A percentile compares a stretch with the other conserved stretches of the same genome.
phyloP scores from a whole-genome alignment of 53 echinoderm and acorn worm species.

The Henricia sp. region DNA sequence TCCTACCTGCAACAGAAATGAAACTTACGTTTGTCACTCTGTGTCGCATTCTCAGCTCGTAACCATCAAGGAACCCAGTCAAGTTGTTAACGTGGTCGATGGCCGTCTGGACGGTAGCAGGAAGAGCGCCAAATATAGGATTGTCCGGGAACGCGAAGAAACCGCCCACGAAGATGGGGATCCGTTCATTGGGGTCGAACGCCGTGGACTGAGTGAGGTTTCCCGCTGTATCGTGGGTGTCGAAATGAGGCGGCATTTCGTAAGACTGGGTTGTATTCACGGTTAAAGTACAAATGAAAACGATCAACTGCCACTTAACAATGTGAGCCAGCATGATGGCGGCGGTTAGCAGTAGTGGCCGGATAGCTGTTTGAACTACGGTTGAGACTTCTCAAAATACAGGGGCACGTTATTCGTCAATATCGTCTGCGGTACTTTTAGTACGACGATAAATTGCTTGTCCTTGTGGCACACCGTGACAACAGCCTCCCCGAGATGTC shows the following conservation, averaged over 20 bases:
- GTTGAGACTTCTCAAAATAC: too few relatives aligned
- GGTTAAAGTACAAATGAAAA: too few relatives aligned
- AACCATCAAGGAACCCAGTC: constrained; percentile 57
- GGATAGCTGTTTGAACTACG: too few relatives aligned
- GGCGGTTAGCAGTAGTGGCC: too few relatives aligned
- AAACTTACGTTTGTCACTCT: constrained; percentile 56
- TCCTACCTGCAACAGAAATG: background rate
- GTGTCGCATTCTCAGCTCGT: constrained; percentile 61
- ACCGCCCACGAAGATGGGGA: constrained; percentile 58
- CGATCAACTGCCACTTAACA: too few relatives aligned
- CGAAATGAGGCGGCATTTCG: background rate
- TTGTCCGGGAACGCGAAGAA: constrained; percentile 56
- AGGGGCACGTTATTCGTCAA: too few relatives aligned
- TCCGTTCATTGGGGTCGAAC: background rate
- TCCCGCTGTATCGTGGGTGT: background rate
- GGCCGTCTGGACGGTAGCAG: constrained; percentile 53
- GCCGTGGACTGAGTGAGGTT: background rate
- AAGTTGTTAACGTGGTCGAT: constrained; percentile 62
- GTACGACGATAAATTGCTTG: too few relatives aligned
- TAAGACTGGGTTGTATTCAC: too few relatives aligned
- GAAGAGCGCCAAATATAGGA: constrained; percentile 29
- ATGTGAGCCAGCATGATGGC: too few relatives aligned
- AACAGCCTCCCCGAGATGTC: too few relatives aligned
- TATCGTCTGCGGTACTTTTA: too few relatives aligned
- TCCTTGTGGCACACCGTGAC: too few relatives aligned